Base-by-base conservation (phyloP, 2,113 vertebrate species). In the Clarias magur region DNA sequence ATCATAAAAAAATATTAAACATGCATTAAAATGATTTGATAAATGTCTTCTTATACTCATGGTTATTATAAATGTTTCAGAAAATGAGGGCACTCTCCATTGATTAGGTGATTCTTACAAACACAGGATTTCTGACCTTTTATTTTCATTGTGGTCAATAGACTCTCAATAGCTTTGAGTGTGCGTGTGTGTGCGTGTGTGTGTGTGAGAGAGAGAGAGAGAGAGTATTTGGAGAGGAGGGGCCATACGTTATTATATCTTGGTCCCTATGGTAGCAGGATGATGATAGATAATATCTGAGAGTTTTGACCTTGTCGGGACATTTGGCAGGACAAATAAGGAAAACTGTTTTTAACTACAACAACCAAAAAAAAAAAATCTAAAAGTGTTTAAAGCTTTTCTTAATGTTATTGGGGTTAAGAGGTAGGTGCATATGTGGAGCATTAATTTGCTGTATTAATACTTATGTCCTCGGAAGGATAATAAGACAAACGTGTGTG, bases 81-180 rank as follows among this genome's bases (percentile, higher is more conserved):
- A n/a, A n/a, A 78, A 78, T 16, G 0, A 78, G 9, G 2, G 19
- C 27, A 1, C 0, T 38, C 53, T 27, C 30, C 7, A 79, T 79
- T 2, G 54, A 80, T 11, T 3, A 30, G 9, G 0, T 15, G 9
- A 25, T 59, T 80, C n/a, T 59, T 78, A 7, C 48, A 76, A 53
- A n/a, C 42, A 25, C 21, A 76, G 48, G 48, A 48, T 12, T 80
- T 27, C 6, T 19, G 27, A 59, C 54, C 6, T 80, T 80, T 56
- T 56, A 27, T 2, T 78, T 76, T 1, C 54, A 54, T 3, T 27
- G 79, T 93, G 91, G 89, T 89, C 15, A 15, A 91, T 62, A 90
- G 88, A 85, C 82, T 89, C 88, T 92, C 21, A 30, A 68, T 60
- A 38, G 57, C 60, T 80, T 27, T 80, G 56, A 60, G 56, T 59